These are phyloP conservation scores for Thermophis baileyi DNA, from an alignment of 2,113 vertebrate genomes.

Conservation along the genomic window DNA sequence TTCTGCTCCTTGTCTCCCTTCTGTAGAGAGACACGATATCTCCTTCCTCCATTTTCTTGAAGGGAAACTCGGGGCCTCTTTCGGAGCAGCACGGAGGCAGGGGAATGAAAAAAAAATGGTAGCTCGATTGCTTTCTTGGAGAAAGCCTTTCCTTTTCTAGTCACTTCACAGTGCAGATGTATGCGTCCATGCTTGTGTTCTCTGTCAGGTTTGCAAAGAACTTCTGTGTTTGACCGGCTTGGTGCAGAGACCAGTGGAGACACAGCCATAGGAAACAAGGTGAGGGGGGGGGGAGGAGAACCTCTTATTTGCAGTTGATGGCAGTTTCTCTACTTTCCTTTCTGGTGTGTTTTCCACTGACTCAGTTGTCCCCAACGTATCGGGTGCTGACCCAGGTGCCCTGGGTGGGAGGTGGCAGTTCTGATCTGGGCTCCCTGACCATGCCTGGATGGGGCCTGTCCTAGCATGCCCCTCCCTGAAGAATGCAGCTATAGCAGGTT, in stretches of 20 bases:
- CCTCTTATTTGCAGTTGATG: background rate
- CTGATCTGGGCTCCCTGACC: too few species aligned
- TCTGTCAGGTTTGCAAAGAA: constrained; percentile 74
- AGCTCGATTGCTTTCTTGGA: background rate
- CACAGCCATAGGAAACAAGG: constrained; percentile 72
- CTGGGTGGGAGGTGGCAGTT: background rate
- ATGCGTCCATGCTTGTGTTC: background rate
- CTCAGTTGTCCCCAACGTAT: background rate
- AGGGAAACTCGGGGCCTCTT: background rate
- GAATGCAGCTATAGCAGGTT: background rate
- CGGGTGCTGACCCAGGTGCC: background rate
- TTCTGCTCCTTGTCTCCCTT: background rate
- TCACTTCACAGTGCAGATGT: background rate
- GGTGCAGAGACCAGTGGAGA: constrained; percentile 84
- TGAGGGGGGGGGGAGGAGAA: constrained; percentile 28
- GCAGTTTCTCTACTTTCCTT: background rate
- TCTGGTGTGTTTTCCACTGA: too few species aligned
- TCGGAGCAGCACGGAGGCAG: background rate
- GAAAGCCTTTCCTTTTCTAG: background rate
- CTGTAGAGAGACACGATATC: background rate
- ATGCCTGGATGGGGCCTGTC: background rate
- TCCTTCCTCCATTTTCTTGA: background rate
- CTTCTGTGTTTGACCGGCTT: constrained; percentile 87
- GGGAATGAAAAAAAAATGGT: background rate
- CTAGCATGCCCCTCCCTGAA: background rate